Evolutionary conservation across 2,797 vertebrate species (phyloP), one percentile per base, ranked within the genome.

Genomic region (Channa striata): DNA sequence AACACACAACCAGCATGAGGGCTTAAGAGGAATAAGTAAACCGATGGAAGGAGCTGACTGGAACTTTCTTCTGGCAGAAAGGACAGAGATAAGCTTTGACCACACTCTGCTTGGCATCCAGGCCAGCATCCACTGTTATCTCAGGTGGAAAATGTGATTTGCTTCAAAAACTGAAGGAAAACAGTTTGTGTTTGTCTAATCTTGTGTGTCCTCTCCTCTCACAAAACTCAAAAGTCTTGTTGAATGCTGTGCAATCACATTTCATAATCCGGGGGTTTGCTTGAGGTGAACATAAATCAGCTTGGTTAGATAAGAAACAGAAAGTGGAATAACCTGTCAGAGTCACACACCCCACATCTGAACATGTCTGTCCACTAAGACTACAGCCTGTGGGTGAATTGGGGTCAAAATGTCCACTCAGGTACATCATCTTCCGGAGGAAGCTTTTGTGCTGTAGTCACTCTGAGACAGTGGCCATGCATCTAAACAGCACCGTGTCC

Each of bases 361-460:
- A 82, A 62, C 64, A 72, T 77, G 71, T 64, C 63, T 79, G 68
- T 74, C 37, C 25, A 52, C 30, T 11, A 43, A 50, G 25, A 71
- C 42, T 12, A 57, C n/a, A 68, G 42, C 25, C 36, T 39, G 11
- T 54, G 48, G 70, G 16, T 59, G 62, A 86, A 66, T 6, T 63
- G 19, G 59, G 70, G 57, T 85, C 67, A 82, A 63, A 75, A 68
- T 81, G 80, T 85, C 84, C 65, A 81, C 59, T 74, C 59, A 39
- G 50, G 64, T 80, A 66, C 59, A 72, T 75, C 59, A 67, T 76
- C 25, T 74, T 44, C 42, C 42, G 37, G 23, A 37, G 61, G 58
- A 60, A 30, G 49, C n/a, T 50, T 47, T 47, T 54, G 44, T 20
- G 46, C 20, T 56, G 21, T 19, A 54, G 42, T 54, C 44, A 42